Evolutionary conservation across 1,140 invertebrate species (phyloP).

Genomic region (Hylaeus anthracinus): DNA sequence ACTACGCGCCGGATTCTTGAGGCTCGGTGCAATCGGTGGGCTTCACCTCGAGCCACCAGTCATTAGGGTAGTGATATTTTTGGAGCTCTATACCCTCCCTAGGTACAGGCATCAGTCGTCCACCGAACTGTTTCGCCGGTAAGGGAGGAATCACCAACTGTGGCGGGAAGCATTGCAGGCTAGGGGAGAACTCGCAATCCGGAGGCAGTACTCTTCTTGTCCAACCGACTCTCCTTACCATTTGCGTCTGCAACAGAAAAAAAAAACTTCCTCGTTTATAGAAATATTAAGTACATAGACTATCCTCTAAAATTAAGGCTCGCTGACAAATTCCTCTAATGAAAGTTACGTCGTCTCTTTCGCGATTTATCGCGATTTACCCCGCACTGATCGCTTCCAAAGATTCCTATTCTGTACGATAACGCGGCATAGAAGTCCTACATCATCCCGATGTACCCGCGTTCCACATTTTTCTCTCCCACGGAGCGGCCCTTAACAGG

Average conservation of each 20-base stretch:
- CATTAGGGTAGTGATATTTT: conserved; percentile 84
- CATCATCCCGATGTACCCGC: background rate
- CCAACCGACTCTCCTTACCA: conserved; percentile 83
- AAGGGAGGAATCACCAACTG: conserved; percentile 81
- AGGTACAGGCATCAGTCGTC: conserved; percentile 81
- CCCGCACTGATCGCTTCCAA: too few species aligned
- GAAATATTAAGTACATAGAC: too few species aligned
- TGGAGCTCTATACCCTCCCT: conserved; percentile 84
- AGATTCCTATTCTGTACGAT: background rate
- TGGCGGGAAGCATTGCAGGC: conserved; percentile 83
- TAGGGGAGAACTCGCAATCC: conserved; percentile 81
- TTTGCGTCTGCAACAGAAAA: conserved; percentile 71
- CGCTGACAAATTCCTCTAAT: too few species aligned
- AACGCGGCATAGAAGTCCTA: background rate
- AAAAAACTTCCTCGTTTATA: background rate
- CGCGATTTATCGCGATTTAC: too few species aligned
- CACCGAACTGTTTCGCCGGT: conserved; percentile 80
- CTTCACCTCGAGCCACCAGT: conserved; percentile 84
- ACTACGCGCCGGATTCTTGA: conserved; percentile 60
- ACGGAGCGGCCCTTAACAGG: background rate
- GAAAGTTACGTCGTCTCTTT: too few species aligned
- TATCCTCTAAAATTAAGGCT: too few species aligned
- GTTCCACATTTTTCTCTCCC: background rate
- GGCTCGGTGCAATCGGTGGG: conserved; percentile 79
- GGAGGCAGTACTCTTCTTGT: conserved; percentile 82